Base-by-base conservation (phyloP, 2,797 vertebrate genomes). In the Enteromius thamalakanensis region DNA sequence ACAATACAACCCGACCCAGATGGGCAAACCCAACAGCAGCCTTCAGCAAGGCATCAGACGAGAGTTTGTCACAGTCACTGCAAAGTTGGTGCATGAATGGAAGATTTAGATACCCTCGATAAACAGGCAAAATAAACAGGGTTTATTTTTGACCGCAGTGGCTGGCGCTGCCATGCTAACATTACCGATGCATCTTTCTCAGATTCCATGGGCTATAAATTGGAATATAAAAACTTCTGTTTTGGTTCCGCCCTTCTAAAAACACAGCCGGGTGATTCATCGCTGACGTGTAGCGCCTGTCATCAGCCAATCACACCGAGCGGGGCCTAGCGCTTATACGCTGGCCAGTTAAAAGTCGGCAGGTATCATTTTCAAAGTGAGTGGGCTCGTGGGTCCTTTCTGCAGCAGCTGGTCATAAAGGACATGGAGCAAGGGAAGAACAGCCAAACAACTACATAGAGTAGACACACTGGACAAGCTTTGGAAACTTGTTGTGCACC, bases 151-250 rank as follows among this genome's bases (percentile, higher is more conserved):
- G 19, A 67, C 53, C 55, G 26, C 9, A 55, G 19, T 55, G 79
- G 79, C 64, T 84, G 80, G 69, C 72, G 55, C 81, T 80, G 78
- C 82, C 85, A 85, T 69, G 68, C 80, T 71, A 68, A 76, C 40
- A 74, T 72, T 86, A 79, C 80, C 47, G 47, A 72, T 79, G 58
- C 71, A 81, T 82, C 70, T 49, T 70, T 84, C 68, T 89, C 78
- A 53, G 42, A 23, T 80, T 92, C 86, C 91, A 89, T 85, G 40
- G 71, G 76, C 76, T 26, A 69, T 90, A 90, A 90, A 91, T 84
- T 82, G 40, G 21, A 68, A 86, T 88, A 85, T 82, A 80, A 69
- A 83, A 87, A 81, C 74, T 81, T 79, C 72, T 51, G 0, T 80
- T 49, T 89, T 79, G 85, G 64, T 87, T 86, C 53, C 34, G 75